Evolutionary conservation across 2,797 vertebrate genomes (phyloP).

Genomic region (Toxotes lorentzi): DNA sequence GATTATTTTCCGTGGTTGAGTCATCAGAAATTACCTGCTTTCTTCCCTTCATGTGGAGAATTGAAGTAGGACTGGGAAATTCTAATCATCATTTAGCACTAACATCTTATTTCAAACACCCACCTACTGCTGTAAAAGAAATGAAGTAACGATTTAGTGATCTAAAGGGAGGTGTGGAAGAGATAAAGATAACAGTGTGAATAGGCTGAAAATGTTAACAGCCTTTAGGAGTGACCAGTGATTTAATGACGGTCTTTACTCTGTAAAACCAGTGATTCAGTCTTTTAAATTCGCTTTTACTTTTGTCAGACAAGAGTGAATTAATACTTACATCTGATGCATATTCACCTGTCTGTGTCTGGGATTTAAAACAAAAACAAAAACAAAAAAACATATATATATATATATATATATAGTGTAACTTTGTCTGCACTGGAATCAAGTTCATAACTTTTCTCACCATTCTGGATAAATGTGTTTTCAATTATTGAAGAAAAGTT

Average conservation of each 20-base stretch:
- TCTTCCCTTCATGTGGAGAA: constrained; percentile 19
- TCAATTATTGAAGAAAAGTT: background rate
- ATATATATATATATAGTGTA: too few relatives aligned
- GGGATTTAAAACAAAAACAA: background rate
- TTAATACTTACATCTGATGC: background rate
- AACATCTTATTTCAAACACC: constrained; percentile 55
- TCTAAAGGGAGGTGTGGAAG: constrained; percentile 32
- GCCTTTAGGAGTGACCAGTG: constrained; percentile 16
- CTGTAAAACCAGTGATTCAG: background rate
- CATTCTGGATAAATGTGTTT: background rate
- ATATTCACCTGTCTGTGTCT: background rate
- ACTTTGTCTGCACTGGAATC: background rate
- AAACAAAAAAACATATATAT: too few relatives aligned
- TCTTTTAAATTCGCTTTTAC: background rate
- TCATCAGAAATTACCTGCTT: constrained; percentile 48
- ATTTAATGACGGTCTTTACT: constrained; percentile 2
- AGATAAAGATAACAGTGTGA: constrained; percentile 38
- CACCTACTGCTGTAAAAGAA: constrained; percentile 50
- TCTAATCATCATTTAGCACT: constrained; percentile 55
- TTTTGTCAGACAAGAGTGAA: too few relatives aligned
- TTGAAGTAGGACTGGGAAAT: constrained; percentile 23
- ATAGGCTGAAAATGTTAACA: constrained; percentile 4
- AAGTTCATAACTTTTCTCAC: background rate
- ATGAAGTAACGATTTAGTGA: constrained; percentile 52
- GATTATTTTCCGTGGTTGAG: constrained; percentile 45